A percentile compares a stretch with the other conserved stretches of the same genome.
Evolutionary conservation across 2,113 vertebrate species (phyloP).

Genomic region (Monopterus albus): DNA sequence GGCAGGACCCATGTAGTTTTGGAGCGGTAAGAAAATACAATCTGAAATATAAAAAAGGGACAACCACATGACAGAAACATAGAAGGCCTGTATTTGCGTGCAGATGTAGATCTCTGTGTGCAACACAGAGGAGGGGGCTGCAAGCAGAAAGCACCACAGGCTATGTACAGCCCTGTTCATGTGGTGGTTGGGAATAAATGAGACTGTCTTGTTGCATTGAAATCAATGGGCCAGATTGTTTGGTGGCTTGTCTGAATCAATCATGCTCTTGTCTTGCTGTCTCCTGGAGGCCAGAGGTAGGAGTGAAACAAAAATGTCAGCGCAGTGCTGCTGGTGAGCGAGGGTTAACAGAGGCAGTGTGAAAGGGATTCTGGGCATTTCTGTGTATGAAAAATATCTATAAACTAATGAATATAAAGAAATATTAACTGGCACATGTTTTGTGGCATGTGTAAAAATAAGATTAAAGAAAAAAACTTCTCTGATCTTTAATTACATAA

Average conservation of each 20-base stretch:
- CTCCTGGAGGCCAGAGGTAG: slow-evolving; percentile 56
- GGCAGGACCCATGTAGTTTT: neutral
- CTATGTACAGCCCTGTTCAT: slow-evolving; percentile 41
- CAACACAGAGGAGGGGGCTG: slow-evolving; percentile 15
- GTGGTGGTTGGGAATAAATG: slow-evolving; percentile 59
- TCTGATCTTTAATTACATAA: no score
- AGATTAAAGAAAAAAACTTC: no score
- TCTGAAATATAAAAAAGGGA: neutral
- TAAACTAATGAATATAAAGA: slow-evolving; percentile 17
- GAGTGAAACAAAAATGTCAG: slow-evolving; percentile 62
- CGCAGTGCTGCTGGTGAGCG: slow-evolving; percentile 19
- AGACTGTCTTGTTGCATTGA: slow-evolving; percentile 59
- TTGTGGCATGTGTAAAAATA: no score
- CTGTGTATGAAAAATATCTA: slow-evolving; percentile 11
- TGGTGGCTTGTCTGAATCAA: slow-evolving; percentile 75
- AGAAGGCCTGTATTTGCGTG: slow-evolving; percentile 31
- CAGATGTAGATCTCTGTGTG: neutral
- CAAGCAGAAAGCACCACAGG: slow-evolving; percentile 27
- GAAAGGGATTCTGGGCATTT: slow-evolving; percentile 14
- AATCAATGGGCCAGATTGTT: slow-evolving; percentile 80
- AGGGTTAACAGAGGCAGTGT: slow-evolving; percentile 54
- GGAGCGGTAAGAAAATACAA: neutral
- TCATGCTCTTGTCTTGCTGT: slow-evolving; percentile 77
- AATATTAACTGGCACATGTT: no score
- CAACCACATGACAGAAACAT: slow-evolving; percentile 29